Evolutionary conservation across 2,888 invertebrate species (phyloP).

Genomic region (Chironomus riparius): DNA sequence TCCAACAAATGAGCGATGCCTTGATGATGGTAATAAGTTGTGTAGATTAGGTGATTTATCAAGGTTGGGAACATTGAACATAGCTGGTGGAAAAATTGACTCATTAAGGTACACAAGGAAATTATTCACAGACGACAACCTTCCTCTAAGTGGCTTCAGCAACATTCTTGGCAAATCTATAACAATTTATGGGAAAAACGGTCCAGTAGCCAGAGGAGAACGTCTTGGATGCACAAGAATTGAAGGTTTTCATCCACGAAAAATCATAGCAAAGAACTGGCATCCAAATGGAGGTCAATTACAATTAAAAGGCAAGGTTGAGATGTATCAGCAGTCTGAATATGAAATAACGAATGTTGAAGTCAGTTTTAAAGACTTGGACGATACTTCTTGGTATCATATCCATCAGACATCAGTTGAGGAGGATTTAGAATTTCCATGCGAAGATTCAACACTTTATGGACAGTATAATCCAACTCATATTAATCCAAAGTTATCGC

Average conservation of each 20-base stretch:
- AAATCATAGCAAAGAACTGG: slow-evolving; percentile 81
- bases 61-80: slow-evolving; percentile 58
- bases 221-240: slow-evolving; percentile 82
- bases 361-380: slow-evolving; percentile 63
- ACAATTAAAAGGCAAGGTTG: slow-evolving; percentile 62
- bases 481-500: slow-evolving; percentile 54
- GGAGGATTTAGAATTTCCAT: slow-evolving; percentile 75
- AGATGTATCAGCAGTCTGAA: slow-evolving; percentile 76
- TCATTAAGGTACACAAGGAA: slow-evolving; percentile 58
- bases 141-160: slow-evolving; percentile 66
- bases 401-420: slow-evolving; percentile 79
- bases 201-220: slow-evolving; percentile 80
- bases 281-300: slow-evolving; percentile 66
- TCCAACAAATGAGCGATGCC: slow-evolving; percentile 52
- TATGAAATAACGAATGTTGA: slow-evolving; percentile 74
- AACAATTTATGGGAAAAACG: slow-evolving; percentile 79
- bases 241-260: slow-evolving; percentile 62
- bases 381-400: slow-evolving; percentile 62
- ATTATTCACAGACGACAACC: slow-evolving; percentile 66
- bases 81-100: slow-evolving; percentile 63
- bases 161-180: slow-evolving; percentile 72
- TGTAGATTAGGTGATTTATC: slow-evolving; percentile 73
- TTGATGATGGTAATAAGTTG: slow-evolving; percentile 47
- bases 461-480: slow-evolving; percentile 80
- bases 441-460: slow-evolving; percentile 71